These are phyloP conservation scores for Mico argentatus DNA, from an alignment of 2,797 vertebrate species.

Conservation along the genomic window DNA sequence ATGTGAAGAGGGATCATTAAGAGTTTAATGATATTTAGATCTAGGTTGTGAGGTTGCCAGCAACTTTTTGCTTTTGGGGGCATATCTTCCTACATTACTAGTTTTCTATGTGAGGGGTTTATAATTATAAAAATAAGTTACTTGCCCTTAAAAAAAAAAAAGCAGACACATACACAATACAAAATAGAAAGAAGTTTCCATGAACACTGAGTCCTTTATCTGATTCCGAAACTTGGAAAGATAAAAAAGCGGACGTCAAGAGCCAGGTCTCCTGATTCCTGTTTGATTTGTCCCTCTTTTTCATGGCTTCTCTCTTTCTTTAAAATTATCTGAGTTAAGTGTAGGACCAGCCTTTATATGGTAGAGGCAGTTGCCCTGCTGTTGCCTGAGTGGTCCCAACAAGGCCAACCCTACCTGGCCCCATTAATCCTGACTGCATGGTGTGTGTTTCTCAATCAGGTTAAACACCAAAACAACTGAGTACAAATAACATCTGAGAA, in stretches of 20 bases:
- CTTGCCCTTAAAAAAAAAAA: background rate
- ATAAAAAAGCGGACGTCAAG: background rate
- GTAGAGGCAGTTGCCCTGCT: background rate
- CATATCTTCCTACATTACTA: background rate
- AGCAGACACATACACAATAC: background rate
- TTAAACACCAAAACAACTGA: background rate
- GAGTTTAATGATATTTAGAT: background rate
- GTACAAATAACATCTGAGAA: background rate
- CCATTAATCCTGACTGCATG: too few relatives aligned
- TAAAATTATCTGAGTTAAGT: background rate
- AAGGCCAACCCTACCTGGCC: background rate
- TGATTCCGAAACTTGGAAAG: background rate
- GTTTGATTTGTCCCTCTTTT: background rate
- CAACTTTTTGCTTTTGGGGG: background rate
- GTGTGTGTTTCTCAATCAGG: background rate
- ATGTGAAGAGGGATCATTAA: background rate
- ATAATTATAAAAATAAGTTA: background rate
- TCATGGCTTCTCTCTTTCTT: background rate
- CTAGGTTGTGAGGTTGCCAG: background rate
- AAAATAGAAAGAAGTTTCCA: background rate
- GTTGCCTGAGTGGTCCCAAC: too few relatives aligned
- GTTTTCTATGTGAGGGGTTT: background rate
- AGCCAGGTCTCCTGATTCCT: background rate
- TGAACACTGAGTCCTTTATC: background rate
- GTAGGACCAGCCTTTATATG: background rate